phyloP scores from a whole-genome alignment of 2,797 vertebrate species.

The Sternotherus odoratus region DNA sequence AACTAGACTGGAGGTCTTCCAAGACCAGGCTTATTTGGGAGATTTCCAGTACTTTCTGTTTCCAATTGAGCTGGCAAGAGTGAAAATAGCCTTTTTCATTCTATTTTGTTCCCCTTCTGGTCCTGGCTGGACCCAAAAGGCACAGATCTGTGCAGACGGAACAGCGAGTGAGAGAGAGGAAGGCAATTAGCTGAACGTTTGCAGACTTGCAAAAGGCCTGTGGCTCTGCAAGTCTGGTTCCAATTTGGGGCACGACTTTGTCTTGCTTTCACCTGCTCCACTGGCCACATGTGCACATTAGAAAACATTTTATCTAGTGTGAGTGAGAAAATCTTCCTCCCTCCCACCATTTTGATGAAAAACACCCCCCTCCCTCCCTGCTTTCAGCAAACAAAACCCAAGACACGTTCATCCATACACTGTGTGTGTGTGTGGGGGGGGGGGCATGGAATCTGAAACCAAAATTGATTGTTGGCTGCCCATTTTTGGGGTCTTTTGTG shows the following conservation, averaged over 20 bases:
- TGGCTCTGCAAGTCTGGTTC: neutral
- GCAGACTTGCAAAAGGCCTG: neutral
- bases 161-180: neutral
- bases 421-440: neutral
- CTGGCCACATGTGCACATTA: neutral
- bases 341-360: neutral
- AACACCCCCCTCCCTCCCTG: rapidly evolving
- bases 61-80: conserved; percentile 57
- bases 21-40: conserved; percentile 23
- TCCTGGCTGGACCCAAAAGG: conserved; percentile 55
- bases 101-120: conserved; percentile 67
- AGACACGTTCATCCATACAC: neutral
- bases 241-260: rapidly evolving
- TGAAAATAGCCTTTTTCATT: conserved; percentile 61
- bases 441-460: neutral
- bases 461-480: neutral
- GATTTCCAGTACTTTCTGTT: conserved; percentile 49
- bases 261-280: rapidly evolving
- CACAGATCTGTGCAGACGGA: neutral
- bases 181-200: neutral
- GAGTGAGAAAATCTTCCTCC: neutral
- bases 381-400: neutral
- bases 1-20: conserved; percentile 49
- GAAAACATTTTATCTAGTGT: neutral
- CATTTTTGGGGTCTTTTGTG: neutral